Base-by-base conservation (phyloP, 1,140 invertebrate species). In the Drosophila insularis region DNA sequence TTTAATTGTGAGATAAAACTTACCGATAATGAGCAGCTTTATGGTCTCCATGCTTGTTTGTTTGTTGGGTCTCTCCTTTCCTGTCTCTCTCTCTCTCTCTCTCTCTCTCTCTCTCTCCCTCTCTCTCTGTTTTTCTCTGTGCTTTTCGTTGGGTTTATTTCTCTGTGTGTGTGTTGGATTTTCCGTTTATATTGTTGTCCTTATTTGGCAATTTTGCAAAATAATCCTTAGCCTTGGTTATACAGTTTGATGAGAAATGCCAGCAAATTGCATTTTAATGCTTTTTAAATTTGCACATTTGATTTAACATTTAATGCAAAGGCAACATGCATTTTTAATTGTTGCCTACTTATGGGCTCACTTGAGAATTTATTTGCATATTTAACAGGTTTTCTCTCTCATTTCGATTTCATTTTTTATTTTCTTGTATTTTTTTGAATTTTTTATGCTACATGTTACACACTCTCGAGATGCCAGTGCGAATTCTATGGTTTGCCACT, bases 1-100 rank as follows among this genome's bases (percentile, higher is more conserved):
- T 84, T 90, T 90, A 91, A 91, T 91, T 90, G 89, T 76, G 82
- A 85, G 82, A 89, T 89, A 87, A 90, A 90, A 90, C 89, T 91
- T 86, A 91, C 89, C 89, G 77, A 91, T 90, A 90, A 90, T 90
- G 80, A 91, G 81, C 74, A 91, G 85, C 81, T 89, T 91, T 76
- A 90, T 87, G 89, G 89, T 75, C 65, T 75, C 70, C 85, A 90
- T 87, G 75, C 82, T 90, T 68, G 68, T 14, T 50, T 63, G 53
- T 63, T 43, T 55, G 23, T 23, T n/a, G n/a, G n/a, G n/a, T n/a
- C n/a, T 23, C 58, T 75, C 23, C 54, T 46, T 63, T 23, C 37
- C n/a, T n/a, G n/a, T n/a, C 50, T 1, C 23, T 19, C 37, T 37
- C 35, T 66, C 58, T 50, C 10, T 10, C 31, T n/a, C 37, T n/a